Conservation (phyloP, 1,140 invertebrate genomes). For the Zaprionus lachaisei region DNA sequence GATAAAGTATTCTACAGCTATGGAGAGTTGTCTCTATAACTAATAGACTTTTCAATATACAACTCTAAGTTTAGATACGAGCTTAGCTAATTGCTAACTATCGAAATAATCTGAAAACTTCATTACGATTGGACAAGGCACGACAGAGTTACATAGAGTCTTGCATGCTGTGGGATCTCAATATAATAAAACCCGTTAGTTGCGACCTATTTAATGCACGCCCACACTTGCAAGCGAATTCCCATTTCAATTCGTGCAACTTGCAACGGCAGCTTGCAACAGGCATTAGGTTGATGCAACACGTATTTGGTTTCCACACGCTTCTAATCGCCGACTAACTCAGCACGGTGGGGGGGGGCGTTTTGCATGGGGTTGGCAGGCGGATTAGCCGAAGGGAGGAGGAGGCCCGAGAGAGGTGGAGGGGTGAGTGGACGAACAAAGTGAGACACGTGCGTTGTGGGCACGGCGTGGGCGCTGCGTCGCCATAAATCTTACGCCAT, state of each 20-base stretch:
- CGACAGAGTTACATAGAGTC: background rate
- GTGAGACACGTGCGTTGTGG: conserved; percentile 28
- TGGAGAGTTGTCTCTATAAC: no score
- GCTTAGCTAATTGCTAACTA: background rate
- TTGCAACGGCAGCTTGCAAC: conserved; percentile 10
- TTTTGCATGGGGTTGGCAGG: background rate
- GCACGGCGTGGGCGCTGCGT: conserved; percentile 45
- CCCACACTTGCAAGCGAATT: background rate
- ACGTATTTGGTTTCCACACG: conserved; percentile 28
- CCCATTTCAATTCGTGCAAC: conserved; percentile 13
- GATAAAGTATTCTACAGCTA: no score
- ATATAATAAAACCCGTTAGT: conserved; percentile 5
- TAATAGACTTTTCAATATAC: no score
- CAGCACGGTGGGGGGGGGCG: conserved; percentile 10
- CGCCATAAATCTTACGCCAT: conserved; percentile 51
- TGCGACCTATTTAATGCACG: background rate
- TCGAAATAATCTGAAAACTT: background rate
- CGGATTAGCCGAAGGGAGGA: background rate
- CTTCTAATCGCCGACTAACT: conserved; percentile 28
- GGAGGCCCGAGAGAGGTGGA: background rate
- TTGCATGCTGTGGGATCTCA: background rate
- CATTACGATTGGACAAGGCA: background rate
- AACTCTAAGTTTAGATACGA: background rate
- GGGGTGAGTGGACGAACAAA: conserved; percentile 11
- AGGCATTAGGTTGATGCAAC: background rate